These are phyloP conservation scores for Thaumetopoea pityocampa DNA, from an alignment of 1,140 invertebrate genomes.

Conservation along the genomic window DNA sequence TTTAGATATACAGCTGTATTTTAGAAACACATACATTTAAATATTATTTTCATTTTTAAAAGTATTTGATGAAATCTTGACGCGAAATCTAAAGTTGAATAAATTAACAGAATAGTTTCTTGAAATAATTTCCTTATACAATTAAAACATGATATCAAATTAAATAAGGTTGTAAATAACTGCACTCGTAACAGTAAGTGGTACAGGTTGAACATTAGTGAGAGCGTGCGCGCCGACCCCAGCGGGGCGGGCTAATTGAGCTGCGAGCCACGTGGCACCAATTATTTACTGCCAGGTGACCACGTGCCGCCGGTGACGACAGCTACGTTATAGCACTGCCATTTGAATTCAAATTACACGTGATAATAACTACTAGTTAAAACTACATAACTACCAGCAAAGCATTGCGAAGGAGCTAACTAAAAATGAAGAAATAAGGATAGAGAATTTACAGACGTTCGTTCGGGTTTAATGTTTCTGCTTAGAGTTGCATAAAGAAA, in stretches of 20 bases:
- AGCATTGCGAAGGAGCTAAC: slow-evolving; percentile 63
- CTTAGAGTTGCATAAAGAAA: slow-evolving; percentile 16
- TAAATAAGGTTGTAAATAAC: neutral
- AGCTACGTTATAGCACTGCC: slow-evolving; percentile 5
- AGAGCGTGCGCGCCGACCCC: slow-evolving; percentile 44
- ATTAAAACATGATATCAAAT: neutral
- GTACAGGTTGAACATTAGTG: slow-evolving; percentile 40
- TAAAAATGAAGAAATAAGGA: slow-evolving; percentile 69
- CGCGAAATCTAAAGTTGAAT: too few species aligned
- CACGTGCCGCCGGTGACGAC: slow-evolving; percentile 47
- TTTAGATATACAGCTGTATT: too few species aligned
- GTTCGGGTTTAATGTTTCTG: slow-evolving; percentile 60
- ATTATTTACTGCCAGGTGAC: slow-evolving; percentile 67
- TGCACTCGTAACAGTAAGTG: slow-evolving; percentile 18
- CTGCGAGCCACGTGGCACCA: slow-evolving; percentile 59
- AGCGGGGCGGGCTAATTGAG: slow-evolving; percentile 59
- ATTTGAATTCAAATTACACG: slow-evolving; percentile 17
- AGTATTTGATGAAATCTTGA: too few species aligned
- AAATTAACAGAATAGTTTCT: too few species aligned
- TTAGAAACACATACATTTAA: too few species aligned
- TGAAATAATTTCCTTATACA: neutral
- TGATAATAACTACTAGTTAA: slow-evolving; percentile 13
- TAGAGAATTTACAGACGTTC: slow-evolving; percentile 66
- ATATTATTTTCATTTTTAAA: too few species aligned
- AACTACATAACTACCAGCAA: slow-evolving; percentile 41